Base-by-base conservation (phyloP, 2,113 vertebrate species). In the Thomomys bottae region DNA sequence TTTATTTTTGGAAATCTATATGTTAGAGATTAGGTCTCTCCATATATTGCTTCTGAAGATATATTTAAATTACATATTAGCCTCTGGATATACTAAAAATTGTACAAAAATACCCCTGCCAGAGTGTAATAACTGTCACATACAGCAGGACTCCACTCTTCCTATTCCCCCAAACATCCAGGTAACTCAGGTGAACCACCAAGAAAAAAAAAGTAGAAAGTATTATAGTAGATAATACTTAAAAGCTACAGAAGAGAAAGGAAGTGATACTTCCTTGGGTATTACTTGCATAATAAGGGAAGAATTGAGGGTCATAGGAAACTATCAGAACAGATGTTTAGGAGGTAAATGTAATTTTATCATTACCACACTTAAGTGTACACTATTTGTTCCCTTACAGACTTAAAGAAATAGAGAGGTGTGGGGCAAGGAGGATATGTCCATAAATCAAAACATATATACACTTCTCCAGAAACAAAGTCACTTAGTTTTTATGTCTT, bases 401-500 rank as follows among this genome's bases (percentile, higher is more conserved):
- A 76, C 14, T 68, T 18, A 82, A 87, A 18, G 36, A 24, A 87
- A 87, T 45, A 23, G 32, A 76, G 11, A 45, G 18, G 20, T 59
- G 32, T 26, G 42, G 36, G 20, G n/a, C n/a, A n/a, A n/a, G 20
- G 17, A 36, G 21, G 1, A 24, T n/a, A 2, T 26, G 26, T 17
- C 1, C 24, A 80, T 34, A 45, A 45, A n/a, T n/a, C 83, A 4
- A 81, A 54, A 88, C 77, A 30, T 24, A 42, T 49, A 30, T 20
- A 83, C 45, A 40, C 59, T 49, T 93, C 23, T 66, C 14, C n/a
- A 94, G 64, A 84, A 92, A 88, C 71, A 23, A 95, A 89, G 5
- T 67, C n/a, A 84, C 75, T 87, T 82, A 93, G 81, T 91, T 93
- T 91, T 9, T 94, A 17, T 84, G 3, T 67, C 72, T 77, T 86